Percentiles rank a stretch among this genome's conserved stretches.
Conservation (phyloP, 2,797 vertebrate genomes). For the Tachyglossus aculeatus region DNA sequence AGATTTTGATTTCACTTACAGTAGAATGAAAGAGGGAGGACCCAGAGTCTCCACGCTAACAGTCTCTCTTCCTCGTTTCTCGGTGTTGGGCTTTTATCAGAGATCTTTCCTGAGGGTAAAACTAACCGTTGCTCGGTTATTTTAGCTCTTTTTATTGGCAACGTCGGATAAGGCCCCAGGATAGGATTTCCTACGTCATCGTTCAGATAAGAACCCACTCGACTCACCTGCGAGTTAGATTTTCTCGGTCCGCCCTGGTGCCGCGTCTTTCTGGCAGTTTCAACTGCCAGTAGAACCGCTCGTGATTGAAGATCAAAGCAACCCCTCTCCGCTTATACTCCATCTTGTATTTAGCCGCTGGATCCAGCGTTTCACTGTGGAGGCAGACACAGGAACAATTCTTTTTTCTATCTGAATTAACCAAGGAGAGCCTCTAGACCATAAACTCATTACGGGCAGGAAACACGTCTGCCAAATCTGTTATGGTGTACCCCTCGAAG, state of each 20-base stretch:
- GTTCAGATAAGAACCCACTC: not conserved
- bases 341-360: constrained; percentile 88
- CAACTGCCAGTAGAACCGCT: constrained; percentile 86
- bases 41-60: too few species aligned
- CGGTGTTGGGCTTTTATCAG: too few species aligned
- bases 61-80: too few species aligned
- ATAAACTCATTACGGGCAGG: too few species aligned
- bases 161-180: not conserved
- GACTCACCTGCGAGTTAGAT: constrained; percentile 80
- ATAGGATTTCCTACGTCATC: not conserved
- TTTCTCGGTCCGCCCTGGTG: constrained; percentile 81
- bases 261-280: constrained; percentile 75
- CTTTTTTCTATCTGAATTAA: not conserved
- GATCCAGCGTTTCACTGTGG: constrained; percentile 75
- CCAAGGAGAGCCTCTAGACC: too few species aligned
- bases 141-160: not conserved
- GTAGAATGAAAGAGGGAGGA: too few species aligned
- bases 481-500: too few species aligned
- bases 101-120: too few species aligned
- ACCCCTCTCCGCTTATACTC: constrained; percentile 82
- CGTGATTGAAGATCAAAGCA: constrained; percentile 95
- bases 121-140: too few species aligned
- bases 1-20: too few species aligned
- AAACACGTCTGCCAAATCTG: too few species aligned
- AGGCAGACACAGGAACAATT: constrained; percentile 11